phyloP scores from a whole-genome alignment of 2,888 invertebrate species.

The Plebejus melissa region DNA sequence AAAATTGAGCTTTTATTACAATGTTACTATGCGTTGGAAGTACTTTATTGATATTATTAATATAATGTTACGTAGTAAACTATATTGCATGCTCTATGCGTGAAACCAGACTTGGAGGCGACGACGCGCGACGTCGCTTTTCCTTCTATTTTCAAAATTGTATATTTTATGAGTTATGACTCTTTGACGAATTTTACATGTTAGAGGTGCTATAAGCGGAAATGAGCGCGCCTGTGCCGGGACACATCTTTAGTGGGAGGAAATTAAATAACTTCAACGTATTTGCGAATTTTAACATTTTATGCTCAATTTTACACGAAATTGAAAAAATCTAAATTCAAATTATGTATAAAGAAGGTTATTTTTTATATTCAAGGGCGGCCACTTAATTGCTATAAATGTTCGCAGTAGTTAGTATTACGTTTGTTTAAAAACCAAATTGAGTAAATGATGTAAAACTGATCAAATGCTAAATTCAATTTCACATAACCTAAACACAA shows the following conservation, averaged over 20 bases:
- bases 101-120: background rate
- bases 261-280: conserved; percentile 31
- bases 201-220: conserved; percentile 47
- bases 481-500: background rate
- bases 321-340: background rate
- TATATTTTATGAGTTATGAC: conserved; percentile 21
- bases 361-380: too few relatives aligned
- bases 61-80: background rate
- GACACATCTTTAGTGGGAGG: conserved; percentile 29
- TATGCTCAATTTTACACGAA: background rate
- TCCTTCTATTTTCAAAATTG: conserved; percentile 3
- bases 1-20: background rate
- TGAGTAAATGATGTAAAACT: too few relatives aligned
- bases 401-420: too few relatives aligned
- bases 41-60: background rate
- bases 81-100: background rate
- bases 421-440: too few relatives aligned
- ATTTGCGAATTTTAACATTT: conserved; percentile 18
- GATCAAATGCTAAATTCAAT: background rate
- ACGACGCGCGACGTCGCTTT: background rate
- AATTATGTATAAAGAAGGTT: background rate
- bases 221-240: conserved; percentile 43
- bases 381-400: too few relatives aligned
- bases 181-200: conserved; percentile 30
- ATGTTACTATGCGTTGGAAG: background rate